Percentiles rank a stretch among this genome's conserved stretches.
Evolutionary conservation across 2,113 vertebrate genomes (phyloP).

Genomic region (Stercorarius parasiticus): DNA sequence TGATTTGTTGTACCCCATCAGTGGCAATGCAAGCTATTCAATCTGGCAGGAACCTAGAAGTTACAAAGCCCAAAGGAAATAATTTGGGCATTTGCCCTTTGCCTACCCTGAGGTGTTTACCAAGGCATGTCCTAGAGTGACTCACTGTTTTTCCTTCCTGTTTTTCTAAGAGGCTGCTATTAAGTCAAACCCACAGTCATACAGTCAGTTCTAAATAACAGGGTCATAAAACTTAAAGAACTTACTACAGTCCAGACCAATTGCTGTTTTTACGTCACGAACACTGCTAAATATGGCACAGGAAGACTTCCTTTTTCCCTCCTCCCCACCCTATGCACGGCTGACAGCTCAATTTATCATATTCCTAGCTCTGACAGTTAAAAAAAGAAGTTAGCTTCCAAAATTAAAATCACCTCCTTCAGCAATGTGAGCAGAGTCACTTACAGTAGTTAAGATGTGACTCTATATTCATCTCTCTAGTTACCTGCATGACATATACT

Average conservation of each 20-base stretch:
- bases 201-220: background rate
- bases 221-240: background rate
- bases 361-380: background rate
- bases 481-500: background rate
- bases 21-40: background rate
- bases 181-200: background rate
- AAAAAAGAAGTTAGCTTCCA: background rate
- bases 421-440: background rate
- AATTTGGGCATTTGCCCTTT: background rate
- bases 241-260: background rate
- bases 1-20: background rate
- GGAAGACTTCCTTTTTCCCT: background rate
- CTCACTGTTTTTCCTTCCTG: background rate
- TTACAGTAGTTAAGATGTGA: background rate
- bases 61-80: background rate
- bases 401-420: slow-evolving; percentile 23
- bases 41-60: background rate
- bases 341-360: background rate
- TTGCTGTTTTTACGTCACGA: background rate
- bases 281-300: background rate
- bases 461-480: background rate
- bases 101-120: background rate
- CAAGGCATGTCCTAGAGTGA: background rate
- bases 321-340: background rate
- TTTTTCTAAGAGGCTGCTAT: background rate